A percentile compares a stretch with the other conserved stretches of the same genome.
These are phyloP conservation scores for Polietes domitor DNA, from an alignment of 2,888 invertebrate genomes.

Conservation along the genomic window DNA sequence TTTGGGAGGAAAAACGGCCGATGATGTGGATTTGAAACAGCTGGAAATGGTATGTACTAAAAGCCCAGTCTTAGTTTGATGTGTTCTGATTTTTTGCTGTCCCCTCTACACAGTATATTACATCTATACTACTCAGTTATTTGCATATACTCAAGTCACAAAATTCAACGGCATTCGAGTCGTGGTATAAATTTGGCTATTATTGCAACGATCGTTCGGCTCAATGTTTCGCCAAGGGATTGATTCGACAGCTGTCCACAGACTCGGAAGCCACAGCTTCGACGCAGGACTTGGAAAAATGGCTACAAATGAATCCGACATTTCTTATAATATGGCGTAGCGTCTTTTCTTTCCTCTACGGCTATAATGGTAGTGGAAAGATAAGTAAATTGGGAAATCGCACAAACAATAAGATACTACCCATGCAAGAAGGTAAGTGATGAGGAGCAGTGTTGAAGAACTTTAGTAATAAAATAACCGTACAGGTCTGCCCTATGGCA, in stretches of 20 bases:
- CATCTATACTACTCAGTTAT: conserved; percentile 89
- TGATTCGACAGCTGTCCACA: conserved; percentile 80
- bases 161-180: conserved; percentile 82
- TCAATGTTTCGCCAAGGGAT: conserved; percentile 83
- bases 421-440: conserved; percentile 70
- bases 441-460: not conserved
- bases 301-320: conserved; percentile 82
- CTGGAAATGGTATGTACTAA: conserved; percentile 73
- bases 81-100: not conserved
- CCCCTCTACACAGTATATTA: conserved; percentile 84
- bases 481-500: conserved; percentile 86
- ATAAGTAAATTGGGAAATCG: conserved; percentile 56
- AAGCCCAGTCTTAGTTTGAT: not conserved
- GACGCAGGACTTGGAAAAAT: conserved; percentile 75
- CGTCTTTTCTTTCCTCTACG: conserved; percentile 82
- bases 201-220: conserved; percentile 82
- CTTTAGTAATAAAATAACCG: not conserved
- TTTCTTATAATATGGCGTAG: conserved; percentile 82
- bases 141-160: conserved; percentile 85
- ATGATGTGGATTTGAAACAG: conserved; percentile 73
- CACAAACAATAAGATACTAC: conserved; percentile 72
- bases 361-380: conserved; percentile 69
- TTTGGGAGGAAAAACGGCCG: conserved; percentile 67
- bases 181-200: conserved; percentile 85
- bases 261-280: conserved; percentile 68